Conservation (phyloP, 2,888 invertebrate genomes). For the Synergus umbraculus region DNA sequence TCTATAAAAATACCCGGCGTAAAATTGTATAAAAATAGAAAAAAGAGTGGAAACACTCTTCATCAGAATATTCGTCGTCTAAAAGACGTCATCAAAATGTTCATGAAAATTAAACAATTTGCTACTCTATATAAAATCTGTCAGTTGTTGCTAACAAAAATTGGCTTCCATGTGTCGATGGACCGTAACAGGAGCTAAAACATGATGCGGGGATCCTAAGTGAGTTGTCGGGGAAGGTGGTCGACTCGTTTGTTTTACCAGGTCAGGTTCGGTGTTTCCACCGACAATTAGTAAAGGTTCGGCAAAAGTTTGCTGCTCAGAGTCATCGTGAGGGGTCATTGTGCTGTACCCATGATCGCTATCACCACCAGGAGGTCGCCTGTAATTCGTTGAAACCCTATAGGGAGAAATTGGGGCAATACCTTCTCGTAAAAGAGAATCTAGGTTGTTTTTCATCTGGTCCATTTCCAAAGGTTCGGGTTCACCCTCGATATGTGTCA, state of each 20-base stretch:
- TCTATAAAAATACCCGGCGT: slow-evolving; percentile 25
- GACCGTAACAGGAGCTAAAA: slow-evolving; percentile 93
- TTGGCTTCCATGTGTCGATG: slow-evolving; percentile 92
- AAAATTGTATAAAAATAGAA: slow-evolving; percentile 37
- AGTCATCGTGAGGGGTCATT: slow-evolving; percentile 95
- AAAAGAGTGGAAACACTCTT: slow-evolving; percentile 11
- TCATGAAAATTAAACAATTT: slow-evolving; percentile 13
- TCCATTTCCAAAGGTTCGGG: slow-evolving; percentile 78
- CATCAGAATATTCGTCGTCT: neutral
- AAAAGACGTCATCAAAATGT: slow-evolving; percentile 19
- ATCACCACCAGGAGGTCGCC: slow-evolving; percentile 86
- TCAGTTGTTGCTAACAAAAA: slow-evolving; percentile 72
- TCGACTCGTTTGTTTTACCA: slow-evolving; percentile 68
- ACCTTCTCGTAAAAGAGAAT: slow-evolving; percentile 83
- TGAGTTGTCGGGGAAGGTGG: slow-evolving; percentile 79
- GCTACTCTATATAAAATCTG: neutral
- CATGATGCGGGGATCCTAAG: slow-evolving; percentile 80
- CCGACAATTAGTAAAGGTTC: slow-evolving; percentile 71
- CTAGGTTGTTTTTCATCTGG: slow-evolving; percentile 78
- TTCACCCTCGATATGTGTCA: slow-evolving; percentile 87
- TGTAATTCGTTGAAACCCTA: slow-evolving; percentile 89
- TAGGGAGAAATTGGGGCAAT: slow-evolving; percentile 91
- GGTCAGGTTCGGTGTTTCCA: slow-evolving; percentile 65
- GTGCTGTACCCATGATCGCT: slow-evolving; percentile 98
- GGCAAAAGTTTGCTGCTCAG: slow-evolving; percentile 89